Evolutionary conservation across 1,140 invertebrate species (phyloP), one percentile per base, ranked within the genome.

Genomic region (Paraescarpia echinospica): DNA sequence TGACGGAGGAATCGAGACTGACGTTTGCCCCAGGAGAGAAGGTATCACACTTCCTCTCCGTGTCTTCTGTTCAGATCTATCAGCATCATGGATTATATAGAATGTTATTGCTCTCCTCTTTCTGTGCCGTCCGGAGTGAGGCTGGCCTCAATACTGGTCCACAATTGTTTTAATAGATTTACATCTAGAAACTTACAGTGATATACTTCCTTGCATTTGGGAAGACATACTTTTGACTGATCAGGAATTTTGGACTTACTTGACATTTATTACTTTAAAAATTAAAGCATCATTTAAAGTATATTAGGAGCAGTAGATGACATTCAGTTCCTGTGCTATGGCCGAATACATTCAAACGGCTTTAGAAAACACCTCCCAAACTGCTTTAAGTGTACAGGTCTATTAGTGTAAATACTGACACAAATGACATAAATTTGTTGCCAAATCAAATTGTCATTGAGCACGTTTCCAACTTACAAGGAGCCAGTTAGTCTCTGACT

Each of bases 1-100:
- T 94, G 2, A 93, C 93, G 14, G 94, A 96, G 51, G 92, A 92
- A 31, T 96, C 96, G 0, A 94, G 95, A 90, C 94, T 96, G 34
- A 94, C 94, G 33, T 96, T 96, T 93, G 92, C 94, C 41, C 94
- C 95, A 92, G 96, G 96, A 91, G 95, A 94, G 92, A 94, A 94
- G 94, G 95, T 94, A 93, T 12, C 59, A 77, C n/a, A n/a, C n/a
- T 77, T 41, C 4, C 41, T 41, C 4, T 41, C 12, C 12, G 59
- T 77, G 59, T 77, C 14, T 77, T 77, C 59, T 41, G 59, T 77
- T 6, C 22, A 27, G 59, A 14, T 77, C 12, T 27, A 31, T 77
- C 27, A 77, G 59, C 59, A 77, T 31, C 27, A 77, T 14, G 59
- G 8, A 18, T 77, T 6, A 18, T 77, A 31, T 77, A 22, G 12